Evolutionary conservation across 2,888 invertebrate genomes (phyloP), one percentile per base, ranked within the genome.

Genomic region (Sinopyrophorus schimmeli): DNA sequence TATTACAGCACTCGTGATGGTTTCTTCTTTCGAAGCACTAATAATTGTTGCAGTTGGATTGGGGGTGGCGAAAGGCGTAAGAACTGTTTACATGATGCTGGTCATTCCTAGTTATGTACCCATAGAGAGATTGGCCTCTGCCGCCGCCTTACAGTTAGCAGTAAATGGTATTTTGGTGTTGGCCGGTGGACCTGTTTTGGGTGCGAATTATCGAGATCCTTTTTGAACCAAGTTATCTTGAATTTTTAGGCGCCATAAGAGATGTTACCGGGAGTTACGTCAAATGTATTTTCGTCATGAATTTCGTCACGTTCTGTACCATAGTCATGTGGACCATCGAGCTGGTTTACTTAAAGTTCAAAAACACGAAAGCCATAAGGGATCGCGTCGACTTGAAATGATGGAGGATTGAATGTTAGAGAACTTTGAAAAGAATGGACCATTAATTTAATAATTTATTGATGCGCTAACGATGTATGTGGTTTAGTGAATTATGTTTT

Each of bases 81-180:
- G 86, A 51, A 81, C 85, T 0, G 84, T 87, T 0, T 86, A 83
- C 62, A 82, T 85, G 79, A 77, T 80, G 30, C 71, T 86, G 9
- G 80, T 86, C 2, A 81, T 87, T 46, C 86, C 87, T 0, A 80
- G 74, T 63, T 80, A 86, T 60, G 83, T 87, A 3, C 83, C 85
- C 0, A 69, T 87, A 21, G 82, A 86, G 39, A 75, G 81, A 58
- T 69, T 86, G 12, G 79, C 86, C 1, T 80, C 82, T 30, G 87
- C 87, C 2, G 80, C 82, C 3, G 84, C 85, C 2, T 80, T 87
- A 26, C 86, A 86, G 65, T 84, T 83, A 80, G 77, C 86, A 50
- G 76, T 79, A 47, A 86, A 86, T 66, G 86, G 86, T 10, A 65
- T 83, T 21, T 74, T 82, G 31, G 77, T 84, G 27, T 70, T 83